These are phyloP conservation scores for Drosophila navojoa DNA, from an alignment of 1,140 invertebrate species.

Conservation along the genomic window DNA sequence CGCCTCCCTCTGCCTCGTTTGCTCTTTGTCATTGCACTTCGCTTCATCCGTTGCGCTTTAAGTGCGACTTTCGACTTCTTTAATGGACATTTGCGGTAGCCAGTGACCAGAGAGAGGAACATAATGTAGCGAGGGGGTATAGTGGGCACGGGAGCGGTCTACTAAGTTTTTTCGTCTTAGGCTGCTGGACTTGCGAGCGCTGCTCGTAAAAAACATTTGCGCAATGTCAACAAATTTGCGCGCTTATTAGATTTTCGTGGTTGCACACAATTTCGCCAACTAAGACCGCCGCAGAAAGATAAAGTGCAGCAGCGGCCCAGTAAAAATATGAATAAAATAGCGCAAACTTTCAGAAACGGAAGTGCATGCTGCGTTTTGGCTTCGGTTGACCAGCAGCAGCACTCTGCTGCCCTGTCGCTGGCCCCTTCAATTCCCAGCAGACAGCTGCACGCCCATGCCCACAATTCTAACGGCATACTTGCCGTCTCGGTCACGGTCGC, in stretches of 20 bases:
- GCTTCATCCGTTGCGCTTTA: conserved; percentile 22
- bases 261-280: conserved; percentile 82
- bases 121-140: not conserved
- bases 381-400: conserved; percentile 41
- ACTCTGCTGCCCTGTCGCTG: conserved; percentile 8
- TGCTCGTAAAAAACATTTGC: conserved; percentile 79
- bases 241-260: conserved; percentile 82
- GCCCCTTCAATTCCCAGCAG: not conserved
- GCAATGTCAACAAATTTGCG: conserved; percentile 82
- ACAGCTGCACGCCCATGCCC: conserved; percentile 36
- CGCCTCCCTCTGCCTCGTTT: too few species aligned
- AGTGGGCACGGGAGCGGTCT: not conserved
- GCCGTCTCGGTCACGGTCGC: conserved; percentile 69
- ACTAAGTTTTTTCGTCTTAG: conserved; percentile 34
- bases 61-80: conserved; percentile 27
- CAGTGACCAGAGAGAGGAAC: not conserved
- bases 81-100: conserved; percentile 17
- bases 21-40: conserved; percentile 3
- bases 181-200: conserved; percentile 19
- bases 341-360: conserved; percentile 66
- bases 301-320: conserved; percentile 64
- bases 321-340: conserved; percentile 80
- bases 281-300: conserved; percentile 76
- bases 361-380: conserved; percentile 69
- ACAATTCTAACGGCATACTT: conserved; percentile 34